Evolutionary conservation across 2,797 vertebrate species (phyloP).

Genomic region (Centropyge bicolor): DNA sequence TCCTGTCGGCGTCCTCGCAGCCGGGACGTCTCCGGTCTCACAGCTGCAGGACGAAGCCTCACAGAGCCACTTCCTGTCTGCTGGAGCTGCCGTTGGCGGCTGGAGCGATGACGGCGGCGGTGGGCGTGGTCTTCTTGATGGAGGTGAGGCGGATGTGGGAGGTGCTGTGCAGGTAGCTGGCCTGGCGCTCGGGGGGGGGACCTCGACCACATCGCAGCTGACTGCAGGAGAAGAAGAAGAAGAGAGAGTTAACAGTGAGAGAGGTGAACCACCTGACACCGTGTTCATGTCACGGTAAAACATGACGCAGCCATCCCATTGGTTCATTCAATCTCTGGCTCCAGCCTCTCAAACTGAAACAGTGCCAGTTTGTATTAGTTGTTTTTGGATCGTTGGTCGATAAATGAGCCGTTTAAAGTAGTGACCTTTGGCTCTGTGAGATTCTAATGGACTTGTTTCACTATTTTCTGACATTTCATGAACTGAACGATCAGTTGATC

Average conservation of each 20-base stretch:
- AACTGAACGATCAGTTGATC: too few relatives aligned
- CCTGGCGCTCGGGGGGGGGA: conserved; percentile 80
- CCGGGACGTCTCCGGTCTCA: not conserved
- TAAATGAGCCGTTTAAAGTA: too few relatives aligned
- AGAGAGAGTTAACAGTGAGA: not conserved
- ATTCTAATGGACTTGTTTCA: too few relatives aligned
- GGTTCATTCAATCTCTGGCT: too few relatives aligned
- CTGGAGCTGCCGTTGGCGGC: conserved; percentile 81
- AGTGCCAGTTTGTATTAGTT: too few relatives aligned
- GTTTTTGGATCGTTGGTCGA: too few relatives aligned
- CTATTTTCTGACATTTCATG: too few relatives aligned
- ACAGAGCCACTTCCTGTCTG: conserved; percentile 89
- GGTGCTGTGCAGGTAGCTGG: conserved; percentile 90
- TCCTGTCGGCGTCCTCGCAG: not conserved
- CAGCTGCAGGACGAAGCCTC: not conserved
- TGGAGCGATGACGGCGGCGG: conserved; percentile 65
- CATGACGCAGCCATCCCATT: too few relatives aligned
- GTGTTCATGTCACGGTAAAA: too few relatives aligned
- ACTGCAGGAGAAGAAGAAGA: conserved; percentile 63
- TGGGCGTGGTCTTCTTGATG: conserved; percentile 87
- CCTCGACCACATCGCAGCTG: conserved; percentile 87
- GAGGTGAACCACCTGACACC: too few relatives aligned
- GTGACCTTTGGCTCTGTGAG: too few relatives aligned
- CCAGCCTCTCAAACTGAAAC: too few relatives aligned
- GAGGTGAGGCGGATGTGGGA: conserved; percentile 93